Evolutionary conservation across 2,888 invertebrate species (phyloP), one percentile per base, ranked within the genome.

Genomic region (Aspidapion aeneum): DNA sequence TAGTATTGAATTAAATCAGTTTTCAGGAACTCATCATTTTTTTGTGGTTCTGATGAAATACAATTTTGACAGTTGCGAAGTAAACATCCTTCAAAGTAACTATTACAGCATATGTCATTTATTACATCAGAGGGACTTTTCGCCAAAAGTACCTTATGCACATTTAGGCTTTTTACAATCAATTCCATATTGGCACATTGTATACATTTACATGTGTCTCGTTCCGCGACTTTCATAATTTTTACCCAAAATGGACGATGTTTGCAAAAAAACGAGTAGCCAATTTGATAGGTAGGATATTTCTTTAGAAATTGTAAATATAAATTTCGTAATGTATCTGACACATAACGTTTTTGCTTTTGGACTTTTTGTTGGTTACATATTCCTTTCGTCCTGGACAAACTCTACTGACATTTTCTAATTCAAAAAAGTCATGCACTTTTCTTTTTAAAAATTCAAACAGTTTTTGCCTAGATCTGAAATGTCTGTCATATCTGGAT

Each of bases 171-270:
- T 35, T 35, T 35, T 7, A 35, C 35, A 35, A 35, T 12, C 35
- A 35, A 12, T 35, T 35, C 35, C 35, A 35, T 35, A 35, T 35
- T 35, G 3, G 35, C 12, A 35, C 35, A 35, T 35, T 12, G 35
- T 35, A 35, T 35, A 35, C 57, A 57, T 21, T 57, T 57, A 16
- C 57, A 57, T 19, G 57, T 20, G 21, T 57, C 57, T 57, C 57
- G 12, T n/a, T 57, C 21, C 2, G 57, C n/a, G 3, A 57, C 22
- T 20, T 21, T 57, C 22, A 57, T 57, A 21, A 21, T 9, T 21
- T 57, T 5, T 21, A 57, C 21, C 21, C 21, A 57, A 21, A 57
- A 57, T 17, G 22, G 57, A 16, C 57, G 57, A 21, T 9, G 12
- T 35, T 35, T 35, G 21, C 20, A 9, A 57, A 19, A 57, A 48